Conservation (phyloP, 2,113 vertebrate genomes). For the Taxidea taxus region DNA sequence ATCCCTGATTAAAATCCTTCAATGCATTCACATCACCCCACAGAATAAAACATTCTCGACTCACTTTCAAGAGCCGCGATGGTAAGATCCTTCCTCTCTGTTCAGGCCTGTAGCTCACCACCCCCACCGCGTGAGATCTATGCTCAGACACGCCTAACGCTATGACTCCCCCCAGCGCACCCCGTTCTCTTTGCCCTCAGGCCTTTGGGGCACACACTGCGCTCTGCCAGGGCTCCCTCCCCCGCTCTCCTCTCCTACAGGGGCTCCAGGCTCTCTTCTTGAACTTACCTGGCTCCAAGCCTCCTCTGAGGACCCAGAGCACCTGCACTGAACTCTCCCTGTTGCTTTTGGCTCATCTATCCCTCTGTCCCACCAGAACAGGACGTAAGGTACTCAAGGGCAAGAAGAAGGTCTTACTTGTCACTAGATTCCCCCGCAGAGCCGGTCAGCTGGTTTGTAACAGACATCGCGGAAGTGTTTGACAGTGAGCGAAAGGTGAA, state of each 20-base stretch:
- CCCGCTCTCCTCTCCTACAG: not conserved
- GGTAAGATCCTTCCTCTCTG: no score
- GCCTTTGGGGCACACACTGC: rapidly evolving
- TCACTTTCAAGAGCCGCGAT: not conserved
- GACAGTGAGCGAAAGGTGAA: not conserved
- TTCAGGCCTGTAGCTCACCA: not conserved
- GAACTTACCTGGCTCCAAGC: not conserved
- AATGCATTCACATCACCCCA: rapidly evolving
- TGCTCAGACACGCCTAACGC: rapidly evolving
- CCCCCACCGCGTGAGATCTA: not conserved
- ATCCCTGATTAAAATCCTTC: not conserved
- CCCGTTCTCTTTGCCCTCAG: not conserved
- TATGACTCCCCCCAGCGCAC: rapidly evolving
- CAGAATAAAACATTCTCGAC: not conserved
- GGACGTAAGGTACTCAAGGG: not conserved
- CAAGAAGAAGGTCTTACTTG: not conserved
- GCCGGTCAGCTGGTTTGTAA: rapidly evolving
- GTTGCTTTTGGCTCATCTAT: no score
- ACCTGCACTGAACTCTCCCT: not conserved
- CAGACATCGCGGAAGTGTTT: not conserved
- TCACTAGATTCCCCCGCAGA: rapidly evolving
- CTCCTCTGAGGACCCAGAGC: not conserved
- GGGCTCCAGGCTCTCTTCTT: rapidly evolving
- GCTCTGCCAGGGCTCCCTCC: not conserved
- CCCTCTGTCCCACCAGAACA: not conserved